phyloP scores from a whole-genome alignment of 1,140 invertebrate genomes.

The Procambarus clarkii region DNA sequence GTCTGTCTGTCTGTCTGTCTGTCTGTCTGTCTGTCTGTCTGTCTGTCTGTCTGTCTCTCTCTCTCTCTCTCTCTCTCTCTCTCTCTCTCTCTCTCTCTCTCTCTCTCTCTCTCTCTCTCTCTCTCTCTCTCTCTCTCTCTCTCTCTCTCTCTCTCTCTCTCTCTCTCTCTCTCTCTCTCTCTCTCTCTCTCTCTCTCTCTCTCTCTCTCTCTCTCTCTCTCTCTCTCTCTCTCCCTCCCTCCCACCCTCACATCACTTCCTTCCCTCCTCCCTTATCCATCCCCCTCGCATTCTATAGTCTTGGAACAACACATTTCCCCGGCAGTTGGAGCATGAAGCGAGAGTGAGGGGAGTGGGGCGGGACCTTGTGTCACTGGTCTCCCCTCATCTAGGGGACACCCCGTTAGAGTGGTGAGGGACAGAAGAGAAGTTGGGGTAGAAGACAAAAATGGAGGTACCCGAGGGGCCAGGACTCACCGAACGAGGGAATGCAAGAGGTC shows the following conservation, averaged over 20 bases:
- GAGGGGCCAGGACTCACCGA: too few relatives aligned
- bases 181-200: neutral
- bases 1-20: neutral
- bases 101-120: neutral
- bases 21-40: neutral
- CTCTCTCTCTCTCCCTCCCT: neutral
- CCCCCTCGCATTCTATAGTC: neutral
- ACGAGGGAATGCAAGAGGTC: too few relatives aligned
- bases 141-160: neutral
- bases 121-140: neutral
- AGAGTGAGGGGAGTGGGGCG: neutral
- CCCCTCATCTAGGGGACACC: neutral
- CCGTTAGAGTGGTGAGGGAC: too few relatives aligned
- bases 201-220: neutral
- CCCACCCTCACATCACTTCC: neutral
- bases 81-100: neutral
- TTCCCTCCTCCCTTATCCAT: neutral
- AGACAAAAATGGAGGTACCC: too few relatives aligned
- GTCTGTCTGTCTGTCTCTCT: neutral
- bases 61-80: too few relatives aligned
- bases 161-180: neutral
- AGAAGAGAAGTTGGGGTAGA: too few relatives aligned
- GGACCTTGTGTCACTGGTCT: neutral
- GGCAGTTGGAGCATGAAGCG: constrained; percentile 17
- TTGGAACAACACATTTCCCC: constrained; percentile 20